Base-by-base conservation (phyloP, 2,888 invertebrate genomes). In the Flexamia atlantica region DNA sequence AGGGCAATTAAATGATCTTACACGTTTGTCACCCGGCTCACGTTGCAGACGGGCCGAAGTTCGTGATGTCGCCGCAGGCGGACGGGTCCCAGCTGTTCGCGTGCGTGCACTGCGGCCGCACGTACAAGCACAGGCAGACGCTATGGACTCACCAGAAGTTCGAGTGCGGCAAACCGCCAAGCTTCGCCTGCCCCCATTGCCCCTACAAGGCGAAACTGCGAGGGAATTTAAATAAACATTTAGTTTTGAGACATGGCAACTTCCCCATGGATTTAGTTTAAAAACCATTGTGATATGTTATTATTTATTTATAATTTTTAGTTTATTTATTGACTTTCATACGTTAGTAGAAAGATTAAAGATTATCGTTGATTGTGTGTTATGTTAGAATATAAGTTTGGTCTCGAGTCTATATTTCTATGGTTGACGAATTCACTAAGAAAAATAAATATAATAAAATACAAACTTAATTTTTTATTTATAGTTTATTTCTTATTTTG, bases 161-260 rank as follows among this genome's bases (percentile, higher is more conserved):
- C 89, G 91, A 91, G 84, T 91, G 91, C 87, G 91, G 90, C 60
- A 90, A 91, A 87, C 90, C 90, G 83, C 91, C 91, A 1, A 90
- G 90, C 85, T 91, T 91, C 86, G 89, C 90, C 84, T 91, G 91
- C 87, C 90, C 90, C 14, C 89, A 90, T 83, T 91, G 91, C 87
- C 85, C 87, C 0, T 87, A 88, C 83, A 89, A 89, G 82, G 90
- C 91, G 76, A 91, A 90, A 86, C 90, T 90, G 85, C 91, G 88
- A 89, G 90, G 86, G 89, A 90, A 84, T 89, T 84, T 87, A 3
- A 87, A 86, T 57, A 86, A 85, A 50, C 88, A 87, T 50, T 87
- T 86, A 68, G 40, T 87, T n/a, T 17, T 76, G 14, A 46, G 42
- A 50, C 76, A 76, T 25, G 12, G 3, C 23, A 23, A 28, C 30